A percentile compares a stretch with the other conserved stretches of the same genome.
phyloP scores from a whole-genome alignment of 2,113 vertebrate species.

The Bubalus kerabau region DNA sequence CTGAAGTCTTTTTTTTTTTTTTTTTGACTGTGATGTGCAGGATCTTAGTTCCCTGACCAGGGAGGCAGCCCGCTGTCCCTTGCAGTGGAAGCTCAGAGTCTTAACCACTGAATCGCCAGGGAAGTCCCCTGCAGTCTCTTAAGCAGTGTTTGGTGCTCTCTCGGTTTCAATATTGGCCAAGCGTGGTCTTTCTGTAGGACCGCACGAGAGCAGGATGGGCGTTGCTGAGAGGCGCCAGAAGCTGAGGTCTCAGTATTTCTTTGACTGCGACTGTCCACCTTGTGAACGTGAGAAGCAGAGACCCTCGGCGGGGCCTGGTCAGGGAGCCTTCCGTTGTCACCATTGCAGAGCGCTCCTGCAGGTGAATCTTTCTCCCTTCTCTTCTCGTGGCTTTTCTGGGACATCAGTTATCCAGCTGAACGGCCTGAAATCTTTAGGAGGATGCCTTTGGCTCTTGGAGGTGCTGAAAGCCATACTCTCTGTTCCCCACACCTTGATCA shows the following conservation, averaged over 20 bases:
- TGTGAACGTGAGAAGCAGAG: constrained; percentile 77
- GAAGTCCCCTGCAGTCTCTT: background rate
- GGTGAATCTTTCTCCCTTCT: constrained; percentile 66
- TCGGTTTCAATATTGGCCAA: background rate
- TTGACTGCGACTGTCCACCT: constrained; percentile 86
- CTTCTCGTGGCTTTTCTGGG: background rate
- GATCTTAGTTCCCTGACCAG: background rate
- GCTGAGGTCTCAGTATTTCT: constrained; percentile 92
- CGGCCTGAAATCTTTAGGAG: background rate
- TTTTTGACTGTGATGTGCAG: background rate
- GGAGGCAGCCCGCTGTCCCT: background rate
- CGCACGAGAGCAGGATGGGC: constrained; percentile 85
- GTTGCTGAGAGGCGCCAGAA: constrained; percentile 81
- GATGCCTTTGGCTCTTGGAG: background rate
- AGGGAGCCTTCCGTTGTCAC: constrained; percentile 82
- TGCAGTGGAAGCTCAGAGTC: background rate
- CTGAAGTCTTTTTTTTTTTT: background rate
- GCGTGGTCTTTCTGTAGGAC: constrained; percentile 81
- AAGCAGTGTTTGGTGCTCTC: background rate
- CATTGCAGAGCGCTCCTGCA: constrained; percentile 75
- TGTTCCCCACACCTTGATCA: background rate
- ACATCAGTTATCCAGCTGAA: background rate
- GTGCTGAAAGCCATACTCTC: background rate
- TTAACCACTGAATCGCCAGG: background rate
- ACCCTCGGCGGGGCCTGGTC: background rate